These are phyloP conservation scores for Megaustenia siamemsis DNA, from an alignment of 2,888 invertebrate species.

Conservation along the genomic window DNA sequence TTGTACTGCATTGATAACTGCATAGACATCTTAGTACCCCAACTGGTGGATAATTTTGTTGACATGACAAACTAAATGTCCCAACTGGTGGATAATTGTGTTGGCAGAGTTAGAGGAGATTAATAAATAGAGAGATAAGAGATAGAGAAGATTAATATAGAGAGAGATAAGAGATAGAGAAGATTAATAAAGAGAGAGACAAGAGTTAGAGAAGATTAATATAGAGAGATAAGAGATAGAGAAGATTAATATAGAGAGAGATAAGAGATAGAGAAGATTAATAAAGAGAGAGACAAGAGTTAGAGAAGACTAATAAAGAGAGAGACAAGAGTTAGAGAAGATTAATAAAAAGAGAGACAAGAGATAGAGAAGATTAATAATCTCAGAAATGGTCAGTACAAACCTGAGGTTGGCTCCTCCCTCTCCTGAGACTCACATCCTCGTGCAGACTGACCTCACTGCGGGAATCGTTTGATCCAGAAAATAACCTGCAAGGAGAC, in stretches of 20 bases:
- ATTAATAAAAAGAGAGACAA: not conserved
- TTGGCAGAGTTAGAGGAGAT: too few relatives aligned
- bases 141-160: not conserved
- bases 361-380: not conserved
- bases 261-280: not conserved
- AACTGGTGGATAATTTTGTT: too few relatives aligned
- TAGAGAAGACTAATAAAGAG: not conserved
- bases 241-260: not conserved
- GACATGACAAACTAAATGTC: too few relatives aligned
- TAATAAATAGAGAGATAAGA: not conserved
- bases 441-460: slow-evolving; percentile 68
- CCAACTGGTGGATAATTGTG: too few relatives aligned
- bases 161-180: not conserved
- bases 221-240: not conserved
- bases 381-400: not conserved
- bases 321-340: not conserved
- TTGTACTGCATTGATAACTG: too few relatives aligned
- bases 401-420: slow-evolving; percentile 71
- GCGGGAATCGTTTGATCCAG: slow-evolving; percentile 43
- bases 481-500: slow-evolving; percentile 53
- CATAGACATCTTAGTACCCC: too few relatives aligned
- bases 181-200: not conserved
- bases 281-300: not conserved
- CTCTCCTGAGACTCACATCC: slow-evolving; percentile 68
- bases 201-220: not conserved